Conservation (phyloP, 2,888 invertebrate species). For the Tetragnatha montana region DNA sequence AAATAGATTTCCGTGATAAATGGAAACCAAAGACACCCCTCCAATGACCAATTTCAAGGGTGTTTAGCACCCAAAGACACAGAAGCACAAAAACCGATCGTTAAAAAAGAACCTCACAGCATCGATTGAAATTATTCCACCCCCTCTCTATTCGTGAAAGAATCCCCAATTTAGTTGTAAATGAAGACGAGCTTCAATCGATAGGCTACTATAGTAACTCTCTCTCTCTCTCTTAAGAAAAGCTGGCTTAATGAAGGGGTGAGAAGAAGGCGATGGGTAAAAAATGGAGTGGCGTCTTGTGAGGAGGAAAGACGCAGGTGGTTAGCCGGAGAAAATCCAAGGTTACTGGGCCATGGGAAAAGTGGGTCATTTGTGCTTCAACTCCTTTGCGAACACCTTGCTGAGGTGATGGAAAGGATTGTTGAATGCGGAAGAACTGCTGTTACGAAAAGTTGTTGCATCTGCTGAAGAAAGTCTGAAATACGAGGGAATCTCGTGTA, state of each 20-base stretch:
- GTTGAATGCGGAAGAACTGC: neutral
- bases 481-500: too few species aligned
- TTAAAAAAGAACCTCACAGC: neutral
- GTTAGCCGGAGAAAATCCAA: constrained; percentile 50
- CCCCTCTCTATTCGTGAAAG: neutral
- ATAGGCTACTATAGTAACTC: neutral
- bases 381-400: constrained; percentile 34
- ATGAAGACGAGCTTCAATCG: constrained; percentile 19
- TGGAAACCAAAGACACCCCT: neutral
- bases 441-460: neutral
- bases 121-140: neutral
- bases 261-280: constrained; percentile 11
- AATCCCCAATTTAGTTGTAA: constrained; percentile 31
- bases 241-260: constrained; percentile 39
- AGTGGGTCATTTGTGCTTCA: constrained; percentile 55
- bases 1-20: too few species aligned
- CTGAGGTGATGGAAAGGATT: neutral
- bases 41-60: neutral
- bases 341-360: constrained; percentile 68
- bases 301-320: constrained; percentile 48
- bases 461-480: too few species aligned
- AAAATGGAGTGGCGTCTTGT: neutral
- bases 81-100: neutral
- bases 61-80: neutral
- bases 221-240: constrained; percentile 13